These are phyloP conservation scores for Phoebastria nigripes DNA, from an alignment of 2,797 vertebrate species.

Conservation along the genomic window DNA sequence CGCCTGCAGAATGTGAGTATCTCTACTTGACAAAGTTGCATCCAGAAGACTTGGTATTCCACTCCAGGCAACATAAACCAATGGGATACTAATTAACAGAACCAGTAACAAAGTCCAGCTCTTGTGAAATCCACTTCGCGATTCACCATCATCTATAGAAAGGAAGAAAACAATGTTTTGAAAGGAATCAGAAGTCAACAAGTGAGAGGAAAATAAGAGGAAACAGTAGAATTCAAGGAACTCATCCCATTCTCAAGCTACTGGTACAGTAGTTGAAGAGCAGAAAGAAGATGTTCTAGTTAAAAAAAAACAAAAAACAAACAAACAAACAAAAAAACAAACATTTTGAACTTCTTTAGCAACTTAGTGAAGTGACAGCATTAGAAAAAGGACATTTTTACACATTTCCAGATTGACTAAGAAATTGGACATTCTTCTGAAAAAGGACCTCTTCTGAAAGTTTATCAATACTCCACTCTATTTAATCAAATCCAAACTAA, in stretches of 20 bases:
- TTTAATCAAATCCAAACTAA: background rate
- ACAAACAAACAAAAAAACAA: no score
- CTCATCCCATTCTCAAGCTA: background rate
- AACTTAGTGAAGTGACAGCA: background rate
- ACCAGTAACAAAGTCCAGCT: background rate
- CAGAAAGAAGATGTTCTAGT: background rate
- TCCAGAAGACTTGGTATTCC: background rate
- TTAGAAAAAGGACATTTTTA: background rate
- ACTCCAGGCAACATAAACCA: background rate
- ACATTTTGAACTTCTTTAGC: background rate
- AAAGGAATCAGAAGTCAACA: background rate
- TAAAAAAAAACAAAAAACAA: background rate
- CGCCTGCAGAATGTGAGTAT: constrained; percentile 50
- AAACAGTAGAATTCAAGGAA: background rate
- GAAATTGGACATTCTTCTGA: background rate
- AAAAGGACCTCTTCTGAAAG: background rate
- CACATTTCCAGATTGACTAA: background rate
- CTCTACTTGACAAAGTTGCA: background rate
- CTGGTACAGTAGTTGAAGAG: background rate
- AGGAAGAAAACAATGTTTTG: background rate
- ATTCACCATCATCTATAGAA: background rate
- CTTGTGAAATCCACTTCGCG: background rate
- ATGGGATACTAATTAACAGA: background rate
- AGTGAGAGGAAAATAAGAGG: background rate
- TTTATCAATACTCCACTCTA: background rate